Percentiles rank a stretch among this genome's conserved stretches.
These are phyloP conservation scores for Tetragnatha montana DNA, from an alignment of 2,888 invertebrate genomes.

Conservation along the genomic window DNA sequence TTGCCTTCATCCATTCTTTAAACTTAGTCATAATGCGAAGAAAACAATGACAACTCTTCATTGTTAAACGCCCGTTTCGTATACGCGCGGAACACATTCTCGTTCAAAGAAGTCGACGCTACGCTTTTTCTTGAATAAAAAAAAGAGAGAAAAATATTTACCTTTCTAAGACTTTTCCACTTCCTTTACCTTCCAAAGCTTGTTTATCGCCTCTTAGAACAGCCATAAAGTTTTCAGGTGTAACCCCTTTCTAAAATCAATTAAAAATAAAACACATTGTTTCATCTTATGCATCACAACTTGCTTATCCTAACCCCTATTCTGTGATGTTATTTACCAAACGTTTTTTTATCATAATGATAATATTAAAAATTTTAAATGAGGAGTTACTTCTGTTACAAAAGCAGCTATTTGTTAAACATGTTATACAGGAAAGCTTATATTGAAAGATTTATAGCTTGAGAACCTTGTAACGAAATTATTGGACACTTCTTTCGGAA, in stretches of 20 bases:
- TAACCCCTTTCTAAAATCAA: constrained; percentile 77
- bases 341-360: neutral
- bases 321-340: neutral
- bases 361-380: neutral
- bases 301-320: neutral
- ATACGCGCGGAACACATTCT: too few relatives aligned
- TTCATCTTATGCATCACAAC: neutral
- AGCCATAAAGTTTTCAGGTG: constrained; percentile 79
- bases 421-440: too few relatives aligned
- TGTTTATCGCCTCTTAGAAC: constrained; percentile 79
- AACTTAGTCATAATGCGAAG: too few relatives aligned
- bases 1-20: too few relatives aligned
- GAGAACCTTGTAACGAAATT: too few relatives aligned
- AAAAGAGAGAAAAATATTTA: neutral
- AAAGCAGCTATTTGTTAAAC: neutral
- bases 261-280: neutral
- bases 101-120: too few relatives aligned
- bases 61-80: too few relatives aligned
- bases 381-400: neutral
- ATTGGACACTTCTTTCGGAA: too few relatives aligned
- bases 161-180: constrained; percentile 77
- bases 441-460: too few relatives aligned
- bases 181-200: constrained; percentile 77
- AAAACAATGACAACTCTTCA: too few relatives aligned
- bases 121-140: neutral